phyloP scores from a whole-genome alignment of 1,140 invertebrate genomes.

The Drosophila sechellia region DNA sequence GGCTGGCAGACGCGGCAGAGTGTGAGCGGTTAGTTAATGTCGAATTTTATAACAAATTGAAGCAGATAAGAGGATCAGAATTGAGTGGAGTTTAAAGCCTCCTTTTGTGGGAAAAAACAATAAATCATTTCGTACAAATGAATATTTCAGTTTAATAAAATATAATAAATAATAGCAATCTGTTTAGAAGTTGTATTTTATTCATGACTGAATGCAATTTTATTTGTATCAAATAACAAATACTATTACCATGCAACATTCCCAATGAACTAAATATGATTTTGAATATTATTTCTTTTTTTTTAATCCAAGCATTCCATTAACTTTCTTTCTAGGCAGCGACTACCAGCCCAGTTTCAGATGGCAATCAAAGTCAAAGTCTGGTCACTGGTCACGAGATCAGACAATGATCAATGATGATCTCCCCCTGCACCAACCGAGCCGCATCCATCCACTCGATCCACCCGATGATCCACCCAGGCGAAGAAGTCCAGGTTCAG shows the following conservation, averaged over 20 bases:
- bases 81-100: not conserved
- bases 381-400: conserved; percentile 43
- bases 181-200: no score
- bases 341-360: not conserved
- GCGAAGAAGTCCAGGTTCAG: conserved; percentile 2
- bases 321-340: not conserved
- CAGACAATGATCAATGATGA: conserved; percentile 52
- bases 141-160: no score
- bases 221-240: no score
- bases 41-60: conserved; percentile 4
- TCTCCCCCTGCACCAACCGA: conserved; percentile 11
- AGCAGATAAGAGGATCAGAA: not conserved
- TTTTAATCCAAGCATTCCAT: not conserved
- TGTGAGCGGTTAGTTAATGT: conserved; percentile 17
- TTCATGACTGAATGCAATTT: no score
- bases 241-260: no score
- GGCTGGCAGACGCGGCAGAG: conserved; percentile 1
- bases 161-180: no score
- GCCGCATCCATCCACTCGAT: not conserved
- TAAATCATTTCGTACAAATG: no score
- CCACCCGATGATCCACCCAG: conserved; percentile 9
- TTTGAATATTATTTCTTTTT: no score
- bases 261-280: no score
- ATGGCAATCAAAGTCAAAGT: conserved; percentile 42
- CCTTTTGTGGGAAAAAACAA: not conserved